Conservation (phyloP, 2,113 vertebrate species). For the Gobiocypris rarus region DNA sequence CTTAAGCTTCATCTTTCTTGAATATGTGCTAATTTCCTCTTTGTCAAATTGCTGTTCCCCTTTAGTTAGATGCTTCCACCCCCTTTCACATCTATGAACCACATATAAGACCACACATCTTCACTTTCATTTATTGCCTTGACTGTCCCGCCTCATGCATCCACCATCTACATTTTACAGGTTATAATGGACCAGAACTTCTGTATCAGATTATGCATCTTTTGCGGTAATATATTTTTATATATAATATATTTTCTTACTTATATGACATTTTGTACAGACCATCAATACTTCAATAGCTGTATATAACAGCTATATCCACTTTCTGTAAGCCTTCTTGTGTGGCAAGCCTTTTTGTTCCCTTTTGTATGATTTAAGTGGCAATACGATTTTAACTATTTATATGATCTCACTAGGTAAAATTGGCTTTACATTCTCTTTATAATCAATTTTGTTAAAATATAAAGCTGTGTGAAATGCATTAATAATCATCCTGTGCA, state of each 20-base stretch:
- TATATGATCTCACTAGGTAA: background rate
- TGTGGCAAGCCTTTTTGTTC: background rate
- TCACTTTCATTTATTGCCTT: background rate
- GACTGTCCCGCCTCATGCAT: background rate
- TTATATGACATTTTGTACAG: no score
- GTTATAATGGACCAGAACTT: background rate
- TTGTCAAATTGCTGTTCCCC: background rate
- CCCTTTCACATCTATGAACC: background rate
- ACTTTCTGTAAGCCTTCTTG: background rate
- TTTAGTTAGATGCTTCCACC: background rate
- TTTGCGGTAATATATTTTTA: conserved; percentile 8
- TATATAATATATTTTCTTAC: background rate
- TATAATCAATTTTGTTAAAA: background rate
- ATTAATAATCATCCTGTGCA: background rate
- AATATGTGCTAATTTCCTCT: background rate
- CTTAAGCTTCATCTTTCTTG: background rate
- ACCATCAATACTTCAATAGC: no score
- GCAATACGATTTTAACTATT: background rate
- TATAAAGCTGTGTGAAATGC: background rate
- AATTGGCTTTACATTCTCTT: background rate
- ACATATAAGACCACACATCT: background rate
- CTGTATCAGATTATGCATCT: background rate
- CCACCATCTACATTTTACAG: background rate
- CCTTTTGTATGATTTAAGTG: background rate
- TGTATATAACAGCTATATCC: background rate